Evolutionary conservation across 1,140 invertebrate genomes (phyloP), one percentile per base, ranked within the genome.

Genomic region (Luehdorfia chinensis): DNA sequence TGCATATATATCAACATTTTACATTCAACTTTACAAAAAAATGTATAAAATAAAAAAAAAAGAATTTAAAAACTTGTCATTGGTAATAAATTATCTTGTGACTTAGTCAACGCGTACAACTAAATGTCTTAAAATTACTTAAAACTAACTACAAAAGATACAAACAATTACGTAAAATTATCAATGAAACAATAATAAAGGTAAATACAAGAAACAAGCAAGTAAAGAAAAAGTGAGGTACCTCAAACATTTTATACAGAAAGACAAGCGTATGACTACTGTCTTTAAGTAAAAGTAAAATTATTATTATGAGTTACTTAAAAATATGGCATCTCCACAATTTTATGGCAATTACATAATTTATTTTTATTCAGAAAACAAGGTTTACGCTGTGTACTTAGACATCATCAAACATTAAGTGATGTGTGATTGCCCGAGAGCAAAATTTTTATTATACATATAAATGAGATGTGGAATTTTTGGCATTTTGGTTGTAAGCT

Each of bases 41-140:
- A 66, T 46, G 49, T 70, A 63, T 47, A 66, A 55, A 60, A 27
- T 58, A 61, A 48, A 56, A 52, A 56, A 70, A 73, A 80, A 75
- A 79, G 66, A 72, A 66, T 69, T 78, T 59, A 75, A 79, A 79
- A 84, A 78, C 72, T 75, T 71, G 66, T 84, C 80, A 84, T 84
- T 84, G 80, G 80, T 80, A 84, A 84, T 84, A 84, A 84, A 84
- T 84, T 84, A 84, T 79, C 63, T 78, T 66, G 73, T 84, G 80
- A 84, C 80, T 84, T 84, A 81, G 80, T 84, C 75, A 79, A 79
- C 71, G 66, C 69, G 66, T 55, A 77, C 54, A 75, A 67, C 57
- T 75, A 75, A 41, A 47, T 59, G 58, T 53, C 53, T 66, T 65
- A 60, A 58, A 69, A 46, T 63, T 67, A 67, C 52, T 57, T 55